Evolutionary conservation across 2,797 vertebrate genomes (phyloP).

Genomic region (Esox lucius): DNA sequence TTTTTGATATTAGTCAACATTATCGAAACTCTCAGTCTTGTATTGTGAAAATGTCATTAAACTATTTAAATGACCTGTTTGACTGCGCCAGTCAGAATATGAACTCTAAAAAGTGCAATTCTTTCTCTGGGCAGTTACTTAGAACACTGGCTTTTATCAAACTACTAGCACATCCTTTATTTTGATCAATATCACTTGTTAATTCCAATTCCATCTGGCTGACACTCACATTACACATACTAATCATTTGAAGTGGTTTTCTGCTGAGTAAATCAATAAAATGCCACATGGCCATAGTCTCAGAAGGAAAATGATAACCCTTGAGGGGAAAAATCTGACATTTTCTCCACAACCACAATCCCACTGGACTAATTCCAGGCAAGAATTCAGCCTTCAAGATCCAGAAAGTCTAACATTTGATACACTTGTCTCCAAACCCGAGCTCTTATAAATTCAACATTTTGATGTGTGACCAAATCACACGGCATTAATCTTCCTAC

Average conservation of each 20-base stretch:
- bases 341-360: background rate
- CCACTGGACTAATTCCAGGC: background rate
- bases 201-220: conserved; percentile 15
- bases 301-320: conserved; percentile 20
- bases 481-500: background rate
- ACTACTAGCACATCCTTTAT: conserved; percentile 14
- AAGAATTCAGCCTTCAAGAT: background rate
- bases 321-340: background rate
- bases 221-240: conserved; percentile 16
- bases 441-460: background rate
- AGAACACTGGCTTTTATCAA: conserved; percentile 1
- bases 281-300: conserved; percentile 12
- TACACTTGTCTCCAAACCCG: background rate
- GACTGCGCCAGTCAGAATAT: no score
- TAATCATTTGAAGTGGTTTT: conserved; percentile 17
- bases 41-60: no score
- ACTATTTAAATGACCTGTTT: no score
- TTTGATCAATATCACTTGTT: conserved; percentile 24
- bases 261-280: conserved; percentile 21
- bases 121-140: background rate
- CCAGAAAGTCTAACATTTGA: conserved; percentile 12
- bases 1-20: no score
- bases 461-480: background rate
- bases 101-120: no score
- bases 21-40: no score